Conservation (phyloP, 2,797 vertebrate genomes). For the Aldrovandia affinis region DNA sequence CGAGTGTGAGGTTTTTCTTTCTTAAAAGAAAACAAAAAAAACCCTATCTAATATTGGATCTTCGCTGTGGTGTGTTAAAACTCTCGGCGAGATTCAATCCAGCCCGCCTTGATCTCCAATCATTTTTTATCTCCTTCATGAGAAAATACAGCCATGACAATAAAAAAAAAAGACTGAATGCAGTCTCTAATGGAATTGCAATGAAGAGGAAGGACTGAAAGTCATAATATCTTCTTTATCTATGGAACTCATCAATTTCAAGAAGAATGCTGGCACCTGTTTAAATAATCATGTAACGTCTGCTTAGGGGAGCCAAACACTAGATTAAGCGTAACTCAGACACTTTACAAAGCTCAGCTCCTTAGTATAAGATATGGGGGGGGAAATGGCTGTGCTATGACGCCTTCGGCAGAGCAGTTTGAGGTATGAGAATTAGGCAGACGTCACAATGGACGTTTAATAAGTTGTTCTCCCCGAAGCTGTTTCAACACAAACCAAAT, state of each 20-base stretch:
- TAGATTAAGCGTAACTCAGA: slow-evolving; percentile 19
- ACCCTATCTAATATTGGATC: no score
- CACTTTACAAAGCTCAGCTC: slow-evolving; percentile 9
- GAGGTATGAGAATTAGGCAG: slow-evolving; percentile 14
- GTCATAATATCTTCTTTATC: slow-evolving; percentile 15
- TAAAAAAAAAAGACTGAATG: not conserved
- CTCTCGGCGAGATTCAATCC: slow-evolving; percentile 14
- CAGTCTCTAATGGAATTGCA: slow-evolving; percentile 15
- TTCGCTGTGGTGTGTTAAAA: not conserved
- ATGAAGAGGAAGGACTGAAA: not conserved
- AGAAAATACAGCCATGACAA: not conserved
- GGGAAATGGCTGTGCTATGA: not conserved
- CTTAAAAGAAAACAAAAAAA: no score
- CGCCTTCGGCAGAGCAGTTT: not conserved
- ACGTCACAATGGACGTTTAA: slow-evolving; percentile 17
- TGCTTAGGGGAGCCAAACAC: slow-evolving; percentile 10
- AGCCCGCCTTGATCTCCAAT: slow-evolving; percentile 13
- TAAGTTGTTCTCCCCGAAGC: slow-evolving; percentile 12
- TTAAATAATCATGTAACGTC: slow-evolving; percentile 11
- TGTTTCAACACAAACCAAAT: not conserved
- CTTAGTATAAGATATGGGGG: slow-evolving; percentile 4
- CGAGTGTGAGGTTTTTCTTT: not conserved
- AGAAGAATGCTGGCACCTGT: not conserved
- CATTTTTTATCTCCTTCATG: slow-evolving; percentile 5
- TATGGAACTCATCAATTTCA: not conserved